Evolutionary conservation across 2,888 invertebrate genomes (phyloP).

Genomic region (Ichneumoninae sp.): DNA sequence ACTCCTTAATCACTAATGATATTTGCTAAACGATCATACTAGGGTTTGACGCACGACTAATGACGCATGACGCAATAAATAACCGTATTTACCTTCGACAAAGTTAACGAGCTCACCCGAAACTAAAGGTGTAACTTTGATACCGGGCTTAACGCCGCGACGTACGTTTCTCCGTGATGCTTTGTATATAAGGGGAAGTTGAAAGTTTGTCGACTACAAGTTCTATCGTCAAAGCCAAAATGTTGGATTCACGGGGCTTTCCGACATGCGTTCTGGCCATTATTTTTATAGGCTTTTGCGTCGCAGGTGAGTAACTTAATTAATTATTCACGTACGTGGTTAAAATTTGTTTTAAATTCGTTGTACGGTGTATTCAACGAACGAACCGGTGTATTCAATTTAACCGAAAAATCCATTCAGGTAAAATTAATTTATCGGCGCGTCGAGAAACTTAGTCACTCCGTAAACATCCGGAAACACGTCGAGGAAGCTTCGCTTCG

Average conservation of each 20-base stretch:
- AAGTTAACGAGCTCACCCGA: constrained; percentile 2
- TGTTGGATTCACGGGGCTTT: constrained; percentile 25
- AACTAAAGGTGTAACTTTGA: background rate
- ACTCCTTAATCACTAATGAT: background rate
- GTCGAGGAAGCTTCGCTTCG: no score
- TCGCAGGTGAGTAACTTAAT: constrained; percentile 22
- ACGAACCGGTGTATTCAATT: no score
- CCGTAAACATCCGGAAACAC: no score
- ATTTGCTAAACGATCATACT: background rate
- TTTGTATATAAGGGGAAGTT: background rate
- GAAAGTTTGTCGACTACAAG: background rate
- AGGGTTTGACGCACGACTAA: background rate
- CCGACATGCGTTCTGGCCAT: background rate
- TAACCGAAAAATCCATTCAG: no score
- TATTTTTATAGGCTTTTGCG: constrained; percentile 7
- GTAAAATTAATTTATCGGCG: no score
- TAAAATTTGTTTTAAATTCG: no score
- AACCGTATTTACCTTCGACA: background rate
- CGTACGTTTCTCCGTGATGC: background rate
- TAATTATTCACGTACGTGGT: background rate
- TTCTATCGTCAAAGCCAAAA: constrained; percentile 21
- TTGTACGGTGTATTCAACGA: no score
- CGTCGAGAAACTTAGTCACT: no score
- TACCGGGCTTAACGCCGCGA: background rate
- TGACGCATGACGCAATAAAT: background rate